Base-by-base conservation (phyloP, 1,140 invertebrate species). In the Octopus bimaculoides region DNA sequence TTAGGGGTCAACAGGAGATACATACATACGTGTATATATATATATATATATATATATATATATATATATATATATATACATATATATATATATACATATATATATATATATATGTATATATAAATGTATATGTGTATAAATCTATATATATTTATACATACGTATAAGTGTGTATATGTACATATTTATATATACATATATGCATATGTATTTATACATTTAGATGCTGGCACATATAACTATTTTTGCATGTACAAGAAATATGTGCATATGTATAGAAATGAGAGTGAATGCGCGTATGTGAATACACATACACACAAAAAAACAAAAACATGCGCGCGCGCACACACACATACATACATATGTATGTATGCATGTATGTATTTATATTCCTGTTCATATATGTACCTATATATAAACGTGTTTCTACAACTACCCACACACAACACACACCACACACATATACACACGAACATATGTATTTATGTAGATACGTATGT, bases 1-100 rank as follows among this genome's bases (percentile, higher is more conserved):
- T n/a, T n/a, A n/a, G n/a, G n/a, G n/a, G n/a, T n/a, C n/a, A n/a
- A n/a, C n/a, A n/a, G n/a, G n/a, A n/a, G n/a, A n/a, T n/a, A n/a
- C n/a, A n/a, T n/a, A n/a, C n/a, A n/a, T n/a, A n/a, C n/a, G n/a
- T n/a, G n/a, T n/a, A 61, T 61, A 61, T 61, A 61, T 17, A 61
- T 61, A 61, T 61, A 61, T 61, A 61, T 61, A 61, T 61, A 61
- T 61, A 61, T 61, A 61, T 17, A 61, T 61, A 61, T 61, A 61
- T 61, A 61, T 61, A 61, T 61, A 61, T 61, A 61, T 17, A 61
- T 61, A 61, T 61, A 61, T 61, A 61, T 61, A 61, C 56, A 61
- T 61, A 61, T 61, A 61, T 61, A 61, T 61, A 61, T 61, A 61
- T 17, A 61, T 61, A 61, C 17, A 61, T 61, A 61, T 61, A 61